These are phyloP conservation scores for Esox lucius DNA, from an alignment of 2,797 vertebrate species.

Conservation along the genomic window DNA sequence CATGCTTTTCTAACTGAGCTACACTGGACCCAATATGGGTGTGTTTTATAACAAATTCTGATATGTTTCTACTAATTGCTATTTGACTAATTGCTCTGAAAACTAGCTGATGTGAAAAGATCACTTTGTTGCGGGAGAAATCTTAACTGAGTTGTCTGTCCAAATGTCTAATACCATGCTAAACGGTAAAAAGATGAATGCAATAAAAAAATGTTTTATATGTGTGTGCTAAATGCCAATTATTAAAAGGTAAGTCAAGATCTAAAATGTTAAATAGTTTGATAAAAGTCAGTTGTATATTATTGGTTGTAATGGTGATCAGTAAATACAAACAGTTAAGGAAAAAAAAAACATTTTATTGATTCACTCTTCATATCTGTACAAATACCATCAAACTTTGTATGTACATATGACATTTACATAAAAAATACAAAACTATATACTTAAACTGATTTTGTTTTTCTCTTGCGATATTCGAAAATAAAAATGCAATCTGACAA, in stretches of 20 bases:
- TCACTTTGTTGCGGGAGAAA: too few species aligned
- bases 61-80: too few species aligned
- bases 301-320: slow-evolving; percentile 5
- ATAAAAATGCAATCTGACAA: slow-evolving; percentile 87
- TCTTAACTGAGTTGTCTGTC: too few species aligned
- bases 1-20: too few species aligned
- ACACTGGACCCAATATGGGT: too few species aligned
- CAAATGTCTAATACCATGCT: background rate
- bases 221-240: too few species aligned
- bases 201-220: too few species aligned
- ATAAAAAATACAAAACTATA: slow-evolving; percentile 99
- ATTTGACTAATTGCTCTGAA: background rate
- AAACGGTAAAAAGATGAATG: background rate
- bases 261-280: background rate
- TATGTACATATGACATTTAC: slow-evolving; percentile 99
- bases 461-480: slow-evolving; percentile 97
- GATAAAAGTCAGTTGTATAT: background rate
- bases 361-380: slow-evolving; percentile 99
- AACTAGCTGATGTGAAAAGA: too few species aligned
- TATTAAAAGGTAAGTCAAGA: background rate
- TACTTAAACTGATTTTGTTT: slow-evolving; percentile 99
- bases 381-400: slow-evolving; percentile 99
- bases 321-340: slow-evolving; percentile 49
- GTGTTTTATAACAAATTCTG: too few species aligned
- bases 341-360: slow-evolving; percentile 79